Conservation (phyloP, 2,888 invertebrate species). For the Epiblema foenella region DNA sequence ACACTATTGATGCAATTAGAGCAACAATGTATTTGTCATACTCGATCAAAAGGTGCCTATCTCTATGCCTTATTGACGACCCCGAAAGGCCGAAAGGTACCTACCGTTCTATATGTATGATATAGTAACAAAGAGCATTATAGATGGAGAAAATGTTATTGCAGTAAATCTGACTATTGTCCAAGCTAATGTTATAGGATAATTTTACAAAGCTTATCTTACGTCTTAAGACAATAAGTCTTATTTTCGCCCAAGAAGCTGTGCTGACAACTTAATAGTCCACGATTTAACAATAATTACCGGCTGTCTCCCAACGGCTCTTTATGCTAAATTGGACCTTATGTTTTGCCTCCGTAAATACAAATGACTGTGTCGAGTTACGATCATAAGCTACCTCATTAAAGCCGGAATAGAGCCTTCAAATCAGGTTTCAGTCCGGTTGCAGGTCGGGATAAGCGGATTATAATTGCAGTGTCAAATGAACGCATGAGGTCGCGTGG, state of each 20-base stretch:
- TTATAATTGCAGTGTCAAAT: conserved; percentile 29
- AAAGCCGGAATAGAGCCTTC: conserved; percentile 16
- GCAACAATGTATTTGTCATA: no score
- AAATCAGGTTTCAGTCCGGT: conserved; percentile 16
- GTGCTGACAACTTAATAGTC: neutral
- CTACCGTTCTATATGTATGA: no score
- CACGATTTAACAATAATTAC: neutral
- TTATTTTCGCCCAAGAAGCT: neutral
- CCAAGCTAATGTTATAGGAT: neutral
- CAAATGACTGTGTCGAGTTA: neutral
- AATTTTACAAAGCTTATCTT: neutral
- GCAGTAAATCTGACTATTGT: neutral
- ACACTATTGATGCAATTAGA: no score
- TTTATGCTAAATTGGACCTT: conserved; percentile 1
- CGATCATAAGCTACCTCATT: conserved; percentile 6
- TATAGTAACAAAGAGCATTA: no score
- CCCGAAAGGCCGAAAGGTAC: no score
- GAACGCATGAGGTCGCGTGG: conserved; percentile 7
- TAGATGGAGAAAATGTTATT: no score
- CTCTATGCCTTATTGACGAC: no score
- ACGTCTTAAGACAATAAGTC: neutral
- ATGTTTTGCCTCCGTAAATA: neutral
- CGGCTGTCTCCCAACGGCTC: neutral
- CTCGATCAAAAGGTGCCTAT: no score
- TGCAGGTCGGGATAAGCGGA: conserved; percentile 21